phyloP scores from a whole-genome alignment of 2,113 vertebrate genomes.

The Motacilla tschutschensis region DNA sequence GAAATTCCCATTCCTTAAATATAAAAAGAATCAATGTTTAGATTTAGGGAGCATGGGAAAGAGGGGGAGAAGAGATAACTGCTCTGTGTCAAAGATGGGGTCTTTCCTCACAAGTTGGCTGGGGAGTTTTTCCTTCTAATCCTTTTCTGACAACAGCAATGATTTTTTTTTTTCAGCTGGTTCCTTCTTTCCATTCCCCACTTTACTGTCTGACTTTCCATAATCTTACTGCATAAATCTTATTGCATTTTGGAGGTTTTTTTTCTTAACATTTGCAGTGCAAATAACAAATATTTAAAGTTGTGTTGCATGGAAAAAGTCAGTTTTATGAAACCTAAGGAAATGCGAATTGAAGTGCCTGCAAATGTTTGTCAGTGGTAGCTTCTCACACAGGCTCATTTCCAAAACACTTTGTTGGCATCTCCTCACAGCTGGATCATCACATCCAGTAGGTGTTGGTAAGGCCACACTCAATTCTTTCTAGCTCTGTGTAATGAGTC shows the following conservation, averaged over 20 bases:
- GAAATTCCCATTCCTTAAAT: background rate
- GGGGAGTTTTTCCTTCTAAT: background rate
- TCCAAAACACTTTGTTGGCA: background rate
- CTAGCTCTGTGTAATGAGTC: background rate
- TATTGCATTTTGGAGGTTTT: background rate
- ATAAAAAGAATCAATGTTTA: background rate
- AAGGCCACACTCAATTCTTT: background rate
- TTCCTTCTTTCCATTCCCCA: background rate
- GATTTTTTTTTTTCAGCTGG: background rate
- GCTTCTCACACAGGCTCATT: background rate
- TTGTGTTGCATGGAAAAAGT: background rate
- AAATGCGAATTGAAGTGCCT: background rate
- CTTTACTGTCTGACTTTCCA: background rate
- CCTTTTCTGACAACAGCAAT: background rate
- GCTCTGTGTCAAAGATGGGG: background rate
- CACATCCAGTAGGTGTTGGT: background rate
- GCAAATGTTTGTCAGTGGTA: background rate
- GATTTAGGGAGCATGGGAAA: background rate
- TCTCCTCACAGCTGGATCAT: background rate
- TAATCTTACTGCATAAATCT: background rate
- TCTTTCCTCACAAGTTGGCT: background rate
- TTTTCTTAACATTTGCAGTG: background rate
- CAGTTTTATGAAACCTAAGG: background rate
- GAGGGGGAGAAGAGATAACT: background rate
- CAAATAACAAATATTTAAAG: conserved; percentile 6